A percentile compares a stretch with the other conserved stretches of the same genome.
phyloP scores from a whole-genome alignment of 1,140 invertebrate species.

The Oppia nitens region DNA sequence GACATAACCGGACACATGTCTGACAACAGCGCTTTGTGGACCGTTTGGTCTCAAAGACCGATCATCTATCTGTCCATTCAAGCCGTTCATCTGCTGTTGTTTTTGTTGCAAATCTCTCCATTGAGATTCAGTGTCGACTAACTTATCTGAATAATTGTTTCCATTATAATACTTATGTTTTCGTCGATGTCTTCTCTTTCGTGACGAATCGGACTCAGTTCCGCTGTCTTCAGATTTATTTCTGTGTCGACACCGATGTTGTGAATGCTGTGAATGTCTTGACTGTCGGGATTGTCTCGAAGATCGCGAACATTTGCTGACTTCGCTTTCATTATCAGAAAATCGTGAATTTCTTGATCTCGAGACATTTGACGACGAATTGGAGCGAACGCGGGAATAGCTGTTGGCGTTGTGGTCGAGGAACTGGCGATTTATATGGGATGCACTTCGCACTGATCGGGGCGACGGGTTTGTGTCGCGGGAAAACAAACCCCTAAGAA shows the following conservation, averaged over 20 bases:
- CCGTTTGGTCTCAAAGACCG: not conserved
- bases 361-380: slow-evolving; percentile 12
- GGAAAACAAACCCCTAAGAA: slow-evolving; percentile 25
- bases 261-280: not conserved
- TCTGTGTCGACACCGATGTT: slow-evolving; percentile 7
- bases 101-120: slow-evolving; percentile 67
- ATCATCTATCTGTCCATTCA: slow-evolving; percentile 23
- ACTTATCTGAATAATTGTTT: slow-evolving; percentile 34
- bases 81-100: slow-evolving; percentile 26
- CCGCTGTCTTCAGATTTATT: slow-evolving; percentile 13
- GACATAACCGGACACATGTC: slow-evolving; percentile 27
- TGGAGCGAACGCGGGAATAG: slow-evolving; percentile 11
- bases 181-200: slow-evolving; percentile 18
- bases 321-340: slow-evolving; percentile 73
- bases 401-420: slow-evolving; percentile 20
- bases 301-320: slow-evolving; percentile 58
- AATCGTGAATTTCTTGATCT: not conserved
- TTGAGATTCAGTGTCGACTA: slow-evolving; percentile 68
- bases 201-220: slow-evolving; percentile 21
- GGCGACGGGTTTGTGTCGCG: slow-evolving; percentile 27
- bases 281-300: slow-evolving; percentile 52
- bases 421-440: slow-evolving; percentile 48
- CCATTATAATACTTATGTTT: slow-evolving; percentile 15
- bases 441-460: slow-evolving; percentile 33
- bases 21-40: slow-evolving; percentile 18